Base-by-base conservation (phyloP, 2,888 invertebrate genomes). In the Automeris io region DNA sequence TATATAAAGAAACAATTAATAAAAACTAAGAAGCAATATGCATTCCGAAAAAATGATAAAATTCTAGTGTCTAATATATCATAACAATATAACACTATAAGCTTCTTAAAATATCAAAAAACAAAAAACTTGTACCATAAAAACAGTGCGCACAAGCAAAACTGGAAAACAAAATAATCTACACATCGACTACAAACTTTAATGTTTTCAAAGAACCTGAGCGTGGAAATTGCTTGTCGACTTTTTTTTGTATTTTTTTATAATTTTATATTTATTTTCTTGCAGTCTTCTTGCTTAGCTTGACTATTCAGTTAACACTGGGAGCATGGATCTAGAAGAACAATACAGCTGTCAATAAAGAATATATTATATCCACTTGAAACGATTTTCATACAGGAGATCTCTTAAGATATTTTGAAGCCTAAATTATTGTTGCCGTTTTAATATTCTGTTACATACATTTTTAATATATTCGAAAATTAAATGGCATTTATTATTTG, bases 241-340 rank as follows among this genome's bases (percentile, higher is more conserved):
- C 44, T 45, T 60, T 60, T 65, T 53, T 43, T 38, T 34, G 19
- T 47, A 53, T 50, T 54, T 61, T 61, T 65, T 56, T 57, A 24
- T 43, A 8, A 51, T 55, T 60, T 51, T 59, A 44, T 56, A 36
- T 43, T 42, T 54, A 51, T 72, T 72, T 71, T 70, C 75, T 78
- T 76, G 83, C 85, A 86, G 85, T 83, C 85, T 83, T 86, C 82
- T 76, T 51, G 62, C 64, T 75, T 80, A 80, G 71, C 83, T 81
- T 74, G 87, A 75, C 89, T 91, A 93, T 90, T 93, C 93, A 86
- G 90, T 93, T 91, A 93, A 89, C 80, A 93, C 92, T 69, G 93
- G 93, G 88, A 93, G 91, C 89, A 92, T 92, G 85, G 93, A 93
- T 91, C 93, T 89, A 90, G 80, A 88, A 87, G 31, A 22, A 37